Evolutionary conservation across 2,113 vertebrate genomes (phyloP), one percentile per base, ranked within the genome.

Genomic region (Tringa solitaria): DNA sequence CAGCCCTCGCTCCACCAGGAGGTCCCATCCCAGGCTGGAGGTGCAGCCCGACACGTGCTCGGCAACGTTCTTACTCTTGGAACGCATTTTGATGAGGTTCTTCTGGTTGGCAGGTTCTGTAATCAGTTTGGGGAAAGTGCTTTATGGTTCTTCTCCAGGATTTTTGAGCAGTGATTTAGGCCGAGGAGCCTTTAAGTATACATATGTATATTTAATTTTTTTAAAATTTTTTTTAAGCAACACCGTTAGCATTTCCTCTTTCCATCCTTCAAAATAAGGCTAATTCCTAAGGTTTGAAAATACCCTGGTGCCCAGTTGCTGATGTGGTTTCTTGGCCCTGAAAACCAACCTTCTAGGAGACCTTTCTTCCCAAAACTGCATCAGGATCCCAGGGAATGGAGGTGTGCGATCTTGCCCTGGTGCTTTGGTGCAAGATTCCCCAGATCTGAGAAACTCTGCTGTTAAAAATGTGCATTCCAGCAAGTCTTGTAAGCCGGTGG

Each of bases 401-500:
- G 64, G 2, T 59, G 35, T 3, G 4, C 24, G 46, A 16, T 26
- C 59, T 16, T 26, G 30, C 79, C 37, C 33, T 22, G 75, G 26
- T 0, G 6, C n/a, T 43, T 63, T 33, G 28, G 23, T 21, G 33
- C 35, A 13, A 8, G 14, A 28, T 10, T 35, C 30, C 48, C 35
- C 56, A 22, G 37, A 7, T 28, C 21, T 70, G 64, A 35, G 63
- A 9, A 32, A 1, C 57, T 30, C 10, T 45, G 19, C 61, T 39
- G 1, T 53, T 33, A 14, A 18, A 70, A 84, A 24, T 3, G 45
- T 21, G 17, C 0, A 0, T 84, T 63, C 46, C n/a, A 18, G 69
- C 14, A 27, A 17, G 33, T 30, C 33, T 22, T 5, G 0, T 4
- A 4, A 33, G 75, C 24, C 78, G n/a, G n/a, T 5, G 39, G 48